Evolutionary conservation across 2,113 vertebrate species (phyloP), one percentile per base, ranked within the genome.

Genomic region (Delphinus delphis): DNA sequence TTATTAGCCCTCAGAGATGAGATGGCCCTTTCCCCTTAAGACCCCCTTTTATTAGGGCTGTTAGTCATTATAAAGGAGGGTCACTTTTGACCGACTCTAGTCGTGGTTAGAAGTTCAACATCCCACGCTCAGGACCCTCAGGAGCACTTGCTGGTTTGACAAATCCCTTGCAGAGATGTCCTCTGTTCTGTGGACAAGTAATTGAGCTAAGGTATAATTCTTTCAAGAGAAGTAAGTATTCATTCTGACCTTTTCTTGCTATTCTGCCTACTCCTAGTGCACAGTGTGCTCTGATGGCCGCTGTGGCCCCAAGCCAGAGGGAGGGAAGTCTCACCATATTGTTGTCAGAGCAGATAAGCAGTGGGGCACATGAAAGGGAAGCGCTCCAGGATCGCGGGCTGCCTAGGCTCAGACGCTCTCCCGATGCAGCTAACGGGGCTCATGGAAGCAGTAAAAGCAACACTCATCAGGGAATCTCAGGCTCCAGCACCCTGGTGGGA

Each of bases 341-440:
- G 98, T 98, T 99, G 99, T 99, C 99, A 99, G 98, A 98, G 98
- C 92, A 98, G 98, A 99, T 98, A 98, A 99, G 98, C 98, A 99
- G 98, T 97, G 98, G 97, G 97, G 98, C 98, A 99, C 98, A 98
- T 97, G 97, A 99, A 99, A 98, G 98, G 98, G 98, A 98, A 96
- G 95, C 98, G 98, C 99, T 99, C 98, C 98, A 98, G 98, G 95
- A 92, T 93, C 98, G 98, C 98, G 98, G 97, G 98, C 98, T 96
- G 95, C 98, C 96, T 96, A 98, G 97, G 98, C 98, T 98, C 93
- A 98, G 98, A 98, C 96, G 94, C 98, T 98, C 98, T 98, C 98
- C 90, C 74, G 95, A 97, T 88, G 97, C 98, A 98, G 98, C 99
- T 98, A 98, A 98, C 98, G 88, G 95, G 96, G 98, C 98, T 98